Evolutionary conservation across 2,888 invertebrate genomes (phyloP), one percentile per base, ranked within the genome.

Genomic region (Calameuta filiformis): DNA sequence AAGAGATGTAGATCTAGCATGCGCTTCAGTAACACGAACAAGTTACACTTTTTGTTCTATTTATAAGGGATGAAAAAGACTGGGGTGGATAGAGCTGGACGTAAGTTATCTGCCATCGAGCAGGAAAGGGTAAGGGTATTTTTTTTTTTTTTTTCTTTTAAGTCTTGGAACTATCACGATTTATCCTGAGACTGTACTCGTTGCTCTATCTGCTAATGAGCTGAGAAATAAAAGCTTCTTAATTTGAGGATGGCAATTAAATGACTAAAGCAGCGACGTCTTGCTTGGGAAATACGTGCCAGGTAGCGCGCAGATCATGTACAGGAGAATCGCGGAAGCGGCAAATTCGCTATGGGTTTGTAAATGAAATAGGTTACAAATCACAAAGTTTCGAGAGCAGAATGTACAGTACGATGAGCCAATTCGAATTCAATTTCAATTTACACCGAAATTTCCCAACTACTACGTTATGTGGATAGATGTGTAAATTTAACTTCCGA

Each of bases 361-460:
- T 71, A 35, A 74, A 35, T 34, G 37, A 35, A 83, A 81, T 77
- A 75, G 69, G 77, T 80, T 81, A 79, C 80, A 82, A 84, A 84
- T 82, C 82, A 83, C 78, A 73, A 73, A 69, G 75, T 69, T 75
- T 35, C 12, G 23, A 56, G 6, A 56, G 56, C 23, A 56, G 23
- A 23, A 56, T 56, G 9, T 56, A 56, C 23, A 56, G 56, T 23
- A 23, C 56, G 2, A 23, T 2, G 15, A 34, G 35, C 6, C 37
- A 6, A 35, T 74, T 23, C 35, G 11, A 33, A 23, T 74, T 35
- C 35, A 74, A 74, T 74, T 34, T 74, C 74, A 23, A 74, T 56
- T 56, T 56, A 23, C 56, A 56, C 9, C 9, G 56, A 56, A 56
- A 56, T 23, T 56, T 9, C 23, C 56, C 9, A 23, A 23, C 56